phyloP scores from a whole-genome alignment of 2,888 invertebrate species.

The Colostygia pectinataria region DNA sequence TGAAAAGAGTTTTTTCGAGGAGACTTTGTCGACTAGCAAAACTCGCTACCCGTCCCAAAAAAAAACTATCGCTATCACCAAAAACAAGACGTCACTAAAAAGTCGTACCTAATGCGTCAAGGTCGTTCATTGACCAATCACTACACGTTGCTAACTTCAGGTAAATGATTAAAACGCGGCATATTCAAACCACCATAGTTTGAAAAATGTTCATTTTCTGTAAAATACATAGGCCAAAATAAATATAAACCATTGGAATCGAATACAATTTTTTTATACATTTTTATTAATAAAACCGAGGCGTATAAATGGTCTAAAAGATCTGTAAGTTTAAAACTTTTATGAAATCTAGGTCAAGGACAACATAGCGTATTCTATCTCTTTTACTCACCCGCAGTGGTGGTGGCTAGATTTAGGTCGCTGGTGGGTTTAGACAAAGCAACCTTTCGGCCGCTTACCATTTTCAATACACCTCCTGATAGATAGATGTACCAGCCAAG shows the following conservation, averaged over 20 bases:
- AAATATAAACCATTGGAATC: not conserved
- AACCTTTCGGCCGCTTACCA: slow-evolving; percentile 5
- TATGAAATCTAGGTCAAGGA: slow-evolving; percentile 57
- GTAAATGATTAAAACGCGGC: slow-evolving; percentile 40
- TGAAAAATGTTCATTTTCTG: too few species aligned
- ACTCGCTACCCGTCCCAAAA: too few species aligned
- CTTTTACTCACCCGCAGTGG: slow-evolving; percentile 44
- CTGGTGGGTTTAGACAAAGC: slow-evolving; percentile 35
- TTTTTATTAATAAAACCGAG: too few species aligned
- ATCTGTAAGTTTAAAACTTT: not conserved
- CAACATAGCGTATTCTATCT: slow-evolving; percentile 44
- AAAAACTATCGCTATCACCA: not conserved
- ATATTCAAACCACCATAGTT: slow-evolving; percentile 36
- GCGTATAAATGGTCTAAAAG: too few species aligned
- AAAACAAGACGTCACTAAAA: slow-evolving; percentile 49
- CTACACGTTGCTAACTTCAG: slow-evolving; percentile 50
- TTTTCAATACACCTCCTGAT: too few species aligned
- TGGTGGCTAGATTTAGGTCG: slow-evolving; percentile 35
- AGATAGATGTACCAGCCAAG: too few species aligned
- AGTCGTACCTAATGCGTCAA: slow-evolving; percentile 71
- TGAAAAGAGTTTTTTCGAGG: too few species aligned
- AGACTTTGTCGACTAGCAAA: too few species aligned
- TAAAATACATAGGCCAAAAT: too few species aligned
- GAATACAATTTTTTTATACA: not conserved
- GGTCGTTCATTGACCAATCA: slow-evolving; percentile 63